Conservation (phyloP, 2,888 invertebrate genomes). For the Poecilus cupreus region DNA sequence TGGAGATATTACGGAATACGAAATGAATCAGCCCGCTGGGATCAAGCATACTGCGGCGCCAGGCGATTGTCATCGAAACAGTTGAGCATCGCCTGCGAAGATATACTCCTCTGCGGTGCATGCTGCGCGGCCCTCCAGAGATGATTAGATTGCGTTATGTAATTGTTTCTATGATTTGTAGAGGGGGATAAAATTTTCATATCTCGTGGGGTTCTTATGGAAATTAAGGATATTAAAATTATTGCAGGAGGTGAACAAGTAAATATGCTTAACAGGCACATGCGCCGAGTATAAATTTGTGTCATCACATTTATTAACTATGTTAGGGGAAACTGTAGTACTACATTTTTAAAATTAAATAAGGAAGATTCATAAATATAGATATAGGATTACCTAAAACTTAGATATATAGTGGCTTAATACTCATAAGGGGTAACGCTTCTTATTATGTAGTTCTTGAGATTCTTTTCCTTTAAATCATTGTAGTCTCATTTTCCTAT, state of each 20-base stretch:
- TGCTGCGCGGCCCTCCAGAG: neutral
- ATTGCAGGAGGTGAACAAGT: slow-evolving; percentile 10
- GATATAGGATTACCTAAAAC: no score
- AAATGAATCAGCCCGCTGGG: slow-evolving; percentile 55
- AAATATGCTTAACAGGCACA: slow-evolving; percentile 17
- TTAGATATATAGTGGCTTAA: no score
- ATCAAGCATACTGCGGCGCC: neutral
- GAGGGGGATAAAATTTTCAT: neutral
- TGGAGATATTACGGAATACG: slow-evolving; percentile 52
- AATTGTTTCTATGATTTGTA: slow-evolving; percentile 40
- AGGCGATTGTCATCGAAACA: slow-evolving; percentile 27
- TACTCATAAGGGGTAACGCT: no score
- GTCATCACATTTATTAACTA: slow-evolving; percentile 14
- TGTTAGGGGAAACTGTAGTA: neutral
- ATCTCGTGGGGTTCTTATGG: slow-evolving; percentile 21
- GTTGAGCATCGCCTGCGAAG: slow-evolving; percentile 13
- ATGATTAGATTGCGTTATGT: slow-evolving; percentile 30
- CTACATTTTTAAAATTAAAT: slow-evolving; percentile 9
- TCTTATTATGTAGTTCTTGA: no score
- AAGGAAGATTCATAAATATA: no score
- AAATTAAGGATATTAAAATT: slow-evolving; percentile 31
- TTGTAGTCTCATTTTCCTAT: no score
- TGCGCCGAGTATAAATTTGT: neutral
- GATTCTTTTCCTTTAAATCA: no score
- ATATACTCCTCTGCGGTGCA: neutral